Percentiles rank a stretch among this genome's conserved stretches.
phyloP scores from a whole-genome alignment of 2,113 vertebrate species.

The Antechinus stuartii region DNA sequence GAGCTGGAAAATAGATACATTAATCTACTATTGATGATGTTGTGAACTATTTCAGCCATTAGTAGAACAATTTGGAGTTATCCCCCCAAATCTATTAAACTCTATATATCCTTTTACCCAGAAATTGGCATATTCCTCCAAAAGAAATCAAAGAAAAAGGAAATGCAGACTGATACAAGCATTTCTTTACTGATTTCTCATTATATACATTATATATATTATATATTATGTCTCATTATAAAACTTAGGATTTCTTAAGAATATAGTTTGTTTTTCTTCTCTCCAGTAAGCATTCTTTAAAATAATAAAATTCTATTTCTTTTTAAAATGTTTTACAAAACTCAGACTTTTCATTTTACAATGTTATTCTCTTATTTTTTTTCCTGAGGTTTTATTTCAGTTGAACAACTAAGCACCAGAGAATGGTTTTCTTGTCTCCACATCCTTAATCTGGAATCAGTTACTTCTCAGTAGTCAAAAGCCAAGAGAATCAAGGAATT shows the following conservation, averaged over 20 bases:
- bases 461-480: neutral
- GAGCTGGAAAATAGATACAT: neutral
- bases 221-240: neutral
- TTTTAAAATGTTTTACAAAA: neutral
- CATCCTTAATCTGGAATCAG: neutral
- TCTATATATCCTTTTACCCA: neutral
- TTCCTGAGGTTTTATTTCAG: neutral
- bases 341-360: neutral
- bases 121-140: neutral
- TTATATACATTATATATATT: too few species aligned
- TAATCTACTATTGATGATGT: neutral
- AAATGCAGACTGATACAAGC: neutral
- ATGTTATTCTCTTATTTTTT: neutral
- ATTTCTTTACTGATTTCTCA: neutral
- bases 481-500: neutral
- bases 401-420: neutral
- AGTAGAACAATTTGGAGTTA: neutral
- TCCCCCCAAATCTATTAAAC: neutral
- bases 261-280: neutral
- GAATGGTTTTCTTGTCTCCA: neutral
- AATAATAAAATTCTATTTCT: neutral
- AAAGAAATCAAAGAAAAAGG: neutral
- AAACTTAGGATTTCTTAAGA: neutral
- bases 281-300: neutral
- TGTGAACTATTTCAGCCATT: neutral